Conservation (phyloP, 64 coral and sea anemone genomes). For the Dendronephthya gigantea region DNA sequence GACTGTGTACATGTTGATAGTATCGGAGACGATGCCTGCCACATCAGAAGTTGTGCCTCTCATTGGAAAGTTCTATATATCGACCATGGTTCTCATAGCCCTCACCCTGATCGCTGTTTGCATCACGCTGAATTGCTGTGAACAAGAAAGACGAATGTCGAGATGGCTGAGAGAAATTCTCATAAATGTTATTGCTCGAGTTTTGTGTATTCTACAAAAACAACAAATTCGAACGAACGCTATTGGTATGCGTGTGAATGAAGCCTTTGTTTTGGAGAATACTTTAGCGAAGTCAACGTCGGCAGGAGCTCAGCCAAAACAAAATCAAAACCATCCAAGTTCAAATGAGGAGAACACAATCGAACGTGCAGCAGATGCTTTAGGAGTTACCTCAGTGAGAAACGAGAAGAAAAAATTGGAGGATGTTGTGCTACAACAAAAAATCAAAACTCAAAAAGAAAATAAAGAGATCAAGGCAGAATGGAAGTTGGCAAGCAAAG, state of each 20-base stretch:
- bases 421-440: background rate
- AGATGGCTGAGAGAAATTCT: background rate
- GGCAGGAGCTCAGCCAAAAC: background rate
- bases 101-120: background rate
- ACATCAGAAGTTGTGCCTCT: conserved; percentile 26
- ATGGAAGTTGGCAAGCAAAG: background rate
- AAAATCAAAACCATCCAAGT: background rate
- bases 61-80: conserved; percentile 24
- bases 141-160: background rate
- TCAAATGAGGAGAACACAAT: background rate
- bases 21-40: conserved; percentile 30
- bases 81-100: background rate
- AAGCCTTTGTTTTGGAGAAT: background rate
- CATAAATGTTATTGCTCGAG: background rate
- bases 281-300: background rate
- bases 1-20: conserved; percentile 32
- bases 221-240: background rate
- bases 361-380: background rate
- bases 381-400: background rate
- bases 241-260: background rate
- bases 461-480: background rate
- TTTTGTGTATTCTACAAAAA: background rate
- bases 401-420: background rate
- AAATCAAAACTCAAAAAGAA: background rate
- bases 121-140: background rate